Conservation (phyloP, 2,797 vertebrate species). For the Myripristis murdjan region DNA sequence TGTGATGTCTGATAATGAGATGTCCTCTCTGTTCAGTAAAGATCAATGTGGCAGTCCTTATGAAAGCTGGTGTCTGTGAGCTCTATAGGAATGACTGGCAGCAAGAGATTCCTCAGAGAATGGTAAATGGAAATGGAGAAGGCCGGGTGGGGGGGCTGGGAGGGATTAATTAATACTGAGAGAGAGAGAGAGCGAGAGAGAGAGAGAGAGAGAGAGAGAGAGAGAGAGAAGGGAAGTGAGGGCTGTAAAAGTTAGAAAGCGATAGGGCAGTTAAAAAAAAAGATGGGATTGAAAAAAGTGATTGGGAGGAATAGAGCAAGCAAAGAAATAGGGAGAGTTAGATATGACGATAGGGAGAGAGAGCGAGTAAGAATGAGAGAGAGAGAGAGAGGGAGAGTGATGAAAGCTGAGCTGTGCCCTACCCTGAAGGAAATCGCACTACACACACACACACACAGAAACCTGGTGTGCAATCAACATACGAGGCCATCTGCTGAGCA, state of each 20-base stretch:
- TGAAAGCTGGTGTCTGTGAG: constrained; percentile 22
- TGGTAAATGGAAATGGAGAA: constrained; percentile 22
- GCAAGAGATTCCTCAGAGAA: constrained; percentile 16
- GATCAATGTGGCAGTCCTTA: constrained; percentile 24
- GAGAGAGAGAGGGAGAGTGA: constrained; percentile 23
- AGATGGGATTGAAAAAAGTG: too few species aligned
- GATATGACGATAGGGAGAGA: neutral
- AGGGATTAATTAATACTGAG: neutral
- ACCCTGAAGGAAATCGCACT: constrained; percentile 26
- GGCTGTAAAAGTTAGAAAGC: neutral
- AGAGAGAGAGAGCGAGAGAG: neutral
- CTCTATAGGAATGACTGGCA: neutral
- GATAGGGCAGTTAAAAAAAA: too few species aligned
- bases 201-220: neutral
- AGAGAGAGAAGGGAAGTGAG: neutral
- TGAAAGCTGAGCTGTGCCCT: constrained; percentile 31
- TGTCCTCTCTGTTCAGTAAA: constrained; percentile 1
- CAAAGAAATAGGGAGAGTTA: neutral
- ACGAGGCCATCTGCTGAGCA: constrained; percentile 38
- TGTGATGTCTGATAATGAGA: constrained; percentile 9
- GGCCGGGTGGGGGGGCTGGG: neutral
- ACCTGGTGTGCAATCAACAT: constrained; percentile 26
- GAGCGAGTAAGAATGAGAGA: neutral
- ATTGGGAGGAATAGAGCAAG: neutral
- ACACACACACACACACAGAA: constrained; percentile 3